phyloP scores from a whole-genome alignment of 2,797 vertebrate species.

The Hyperoplus immaculatus region DNA sequence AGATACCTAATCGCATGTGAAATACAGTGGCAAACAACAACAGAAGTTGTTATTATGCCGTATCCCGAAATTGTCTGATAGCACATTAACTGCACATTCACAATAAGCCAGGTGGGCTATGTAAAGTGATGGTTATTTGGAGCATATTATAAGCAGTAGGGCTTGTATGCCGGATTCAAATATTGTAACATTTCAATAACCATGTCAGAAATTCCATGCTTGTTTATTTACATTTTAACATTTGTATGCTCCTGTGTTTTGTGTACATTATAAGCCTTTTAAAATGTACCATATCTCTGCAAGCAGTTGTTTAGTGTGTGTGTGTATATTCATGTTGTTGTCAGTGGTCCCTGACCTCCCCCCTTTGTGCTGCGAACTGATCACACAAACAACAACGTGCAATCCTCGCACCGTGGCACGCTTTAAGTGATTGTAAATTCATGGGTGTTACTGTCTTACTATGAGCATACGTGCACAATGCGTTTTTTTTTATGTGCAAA shows the following conservation, averaged over 20 bases:
- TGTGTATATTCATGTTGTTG: neutral
- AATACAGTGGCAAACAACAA: slow-evolving; percentile 8
- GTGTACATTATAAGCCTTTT: neutral
- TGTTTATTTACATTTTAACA: neutral
- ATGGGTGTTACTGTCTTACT: slow-evolving; percentile 41
- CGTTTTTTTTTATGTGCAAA: slow-evolving; percentile 22
- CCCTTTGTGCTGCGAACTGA: slow-evolving; percentile 13
- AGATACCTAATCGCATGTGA: slow-evolving; percentile 38
- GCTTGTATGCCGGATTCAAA: slow-evolving; percentile 3
- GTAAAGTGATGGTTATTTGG: neutral
- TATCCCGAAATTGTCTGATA: slow-evolving; percentile 6
- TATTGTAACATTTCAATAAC: slow-evolving; percentile 16
- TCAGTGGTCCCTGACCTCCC: slow-evolving; percentile 38
- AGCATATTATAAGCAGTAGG: neutral
- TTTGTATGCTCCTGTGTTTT: slow-evolving; percentile 5
- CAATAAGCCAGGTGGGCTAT: neutral
- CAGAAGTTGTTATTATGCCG: slow-evolving; percentile 33
- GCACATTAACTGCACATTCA: neutral
- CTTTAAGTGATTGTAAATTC: slow-evolving; percentile 56
- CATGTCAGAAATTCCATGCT: neutral
- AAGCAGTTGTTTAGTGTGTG: neutral
- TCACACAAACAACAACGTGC: slow-evolving; percentile 19
- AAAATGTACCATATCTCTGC: neutral
- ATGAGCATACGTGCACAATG: slow-evolving; percentile 38
- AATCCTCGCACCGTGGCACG: neutral